These are phyloP conservation scores for Sarcophaga peregrina DNA, from an alignment of 1,140 invertebrate species.

Conservation along the genomic window DNA sequence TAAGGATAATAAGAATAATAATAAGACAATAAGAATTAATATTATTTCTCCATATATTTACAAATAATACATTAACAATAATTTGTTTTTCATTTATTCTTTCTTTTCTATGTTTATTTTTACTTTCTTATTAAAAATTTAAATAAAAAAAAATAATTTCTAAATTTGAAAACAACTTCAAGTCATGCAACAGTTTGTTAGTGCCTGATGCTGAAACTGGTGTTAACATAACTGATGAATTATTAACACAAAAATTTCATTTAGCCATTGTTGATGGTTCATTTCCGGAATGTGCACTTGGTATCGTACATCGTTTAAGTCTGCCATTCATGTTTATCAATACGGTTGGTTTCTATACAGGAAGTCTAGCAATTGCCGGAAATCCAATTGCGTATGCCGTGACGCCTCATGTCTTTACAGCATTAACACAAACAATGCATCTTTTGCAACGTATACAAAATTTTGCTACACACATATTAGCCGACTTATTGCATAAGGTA, in stretches of 20 bases:
- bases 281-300: slow-evolving; percentile 80
- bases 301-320: slow-evolving; percentile 74
- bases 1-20: no score
- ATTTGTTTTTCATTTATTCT: no score
- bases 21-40: no score
- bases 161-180: neutral
- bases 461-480: slow-evolving; percentile 66
- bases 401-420: slow-evolving; percentile 76
- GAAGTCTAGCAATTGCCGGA: slow-evolving; percentile 75
- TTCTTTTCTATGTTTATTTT: neutral
- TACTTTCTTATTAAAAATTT: neutral
- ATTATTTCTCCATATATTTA: no score
- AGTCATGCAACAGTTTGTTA: slow-evolving; percentile 59
- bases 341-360: slow-evolving; percentile 79
- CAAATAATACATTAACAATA: no score
- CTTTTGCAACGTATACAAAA: slow-evolving; percentile 73
- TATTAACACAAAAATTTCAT: slow-evolving; percentile 69
- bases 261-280: slow-evolving; percentile 78
- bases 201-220: slow-evolving; percentile 44
- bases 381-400: slow-evolving; percentile 78
- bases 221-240: slow-evolving; percentile 13
- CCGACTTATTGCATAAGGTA: slow-evolving; percentile 37
- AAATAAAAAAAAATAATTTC: no score
- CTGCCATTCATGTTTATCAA: slow-evolving; percentile 82
- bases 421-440: slow-evolving; percentile 75